A percentile compares a stretch with the other conserved stretches of the same genome.
Conservation (phyloP, 2,888 invertebrate genomes). For the Ectropis crepuscularia region DNA sequence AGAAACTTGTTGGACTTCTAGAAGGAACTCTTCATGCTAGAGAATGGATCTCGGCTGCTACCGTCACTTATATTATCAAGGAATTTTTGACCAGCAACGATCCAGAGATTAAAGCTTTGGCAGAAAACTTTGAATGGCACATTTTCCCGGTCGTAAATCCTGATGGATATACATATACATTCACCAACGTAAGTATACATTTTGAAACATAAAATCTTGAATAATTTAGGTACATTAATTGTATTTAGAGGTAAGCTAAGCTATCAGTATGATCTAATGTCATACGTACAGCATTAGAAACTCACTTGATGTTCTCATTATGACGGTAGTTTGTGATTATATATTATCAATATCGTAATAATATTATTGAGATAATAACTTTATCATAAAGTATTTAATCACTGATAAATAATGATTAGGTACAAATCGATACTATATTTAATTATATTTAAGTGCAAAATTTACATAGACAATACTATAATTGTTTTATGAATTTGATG, state of each 20-base stretch:
- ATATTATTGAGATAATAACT: too few species aligned
- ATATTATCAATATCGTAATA: too few species aligned
- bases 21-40: constrained; percentile 88
- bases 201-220: background rate
- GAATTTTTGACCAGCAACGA: constrained; percentile 86
- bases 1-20: constrained; percentile 79
- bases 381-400: too few species aligned
- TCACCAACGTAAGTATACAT: constrained; percentile 81
- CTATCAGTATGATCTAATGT: background rate
- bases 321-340: too few species aligned
- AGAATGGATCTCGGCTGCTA: constrained; percentile 89
- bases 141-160: constrained; percentile 90
- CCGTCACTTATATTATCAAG: constrained; percentile 88
- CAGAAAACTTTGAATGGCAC: constrained; percentile 90
- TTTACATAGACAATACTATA: too few species aligned
- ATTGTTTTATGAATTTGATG: background rate
- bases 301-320: too few species aligned
- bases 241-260: too few species aligned
- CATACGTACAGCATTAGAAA: too few species aligned
- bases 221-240: background rate
- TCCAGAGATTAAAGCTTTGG: constrained; percentile 79
- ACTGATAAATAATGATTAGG: too few species aligned
- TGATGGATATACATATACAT: constrained; percentile 89
- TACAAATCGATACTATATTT: too few species aligned
- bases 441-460: too few species aligned